Conservation (phyloP, 2,888 invertebrate species). For the Tenodera sinensis region DNA sequence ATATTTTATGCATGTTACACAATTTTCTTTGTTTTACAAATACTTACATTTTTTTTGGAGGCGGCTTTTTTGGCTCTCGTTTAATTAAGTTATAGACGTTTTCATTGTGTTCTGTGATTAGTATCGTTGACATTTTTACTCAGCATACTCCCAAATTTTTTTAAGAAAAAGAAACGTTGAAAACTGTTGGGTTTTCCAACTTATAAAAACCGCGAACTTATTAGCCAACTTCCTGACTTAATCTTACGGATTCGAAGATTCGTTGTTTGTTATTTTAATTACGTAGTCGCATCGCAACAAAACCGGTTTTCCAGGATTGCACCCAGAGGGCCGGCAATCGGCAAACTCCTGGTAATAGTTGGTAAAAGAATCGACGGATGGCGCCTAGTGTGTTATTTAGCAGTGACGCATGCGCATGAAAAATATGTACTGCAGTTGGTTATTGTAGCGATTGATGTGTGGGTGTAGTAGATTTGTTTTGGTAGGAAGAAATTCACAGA, state of each 20-base stretch:
- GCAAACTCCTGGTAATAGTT: neutral
- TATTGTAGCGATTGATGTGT: neutral
- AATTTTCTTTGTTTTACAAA: neutral
- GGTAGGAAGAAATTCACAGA: neutral
- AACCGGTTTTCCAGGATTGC: neutral
- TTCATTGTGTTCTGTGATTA: neutral
- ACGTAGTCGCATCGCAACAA: neutral
- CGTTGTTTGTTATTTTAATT: neutral
- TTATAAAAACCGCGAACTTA: neutral
- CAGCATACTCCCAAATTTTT: neutral
- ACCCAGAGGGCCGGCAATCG: neutral
- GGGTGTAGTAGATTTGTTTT: neutral
- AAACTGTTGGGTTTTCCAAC: neutral
- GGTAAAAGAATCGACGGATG: neutral
- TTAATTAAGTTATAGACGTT: conserved; percentile 6
- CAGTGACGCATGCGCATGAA: neutral
- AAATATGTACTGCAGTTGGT: neutral
- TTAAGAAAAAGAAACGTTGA: neutral
- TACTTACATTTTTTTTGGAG: neutral
- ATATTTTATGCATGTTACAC: no score
- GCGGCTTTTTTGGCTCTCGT: neutral
- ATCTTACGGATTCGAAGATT: neutral
- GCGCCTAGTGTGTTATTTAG: neutral
- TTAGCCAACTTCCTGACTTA: neutral
- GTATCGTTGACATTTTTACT: neutral